Conservation (phyloP, 2,888 invertebrate species). For the Xylophagus ater region DNA sequence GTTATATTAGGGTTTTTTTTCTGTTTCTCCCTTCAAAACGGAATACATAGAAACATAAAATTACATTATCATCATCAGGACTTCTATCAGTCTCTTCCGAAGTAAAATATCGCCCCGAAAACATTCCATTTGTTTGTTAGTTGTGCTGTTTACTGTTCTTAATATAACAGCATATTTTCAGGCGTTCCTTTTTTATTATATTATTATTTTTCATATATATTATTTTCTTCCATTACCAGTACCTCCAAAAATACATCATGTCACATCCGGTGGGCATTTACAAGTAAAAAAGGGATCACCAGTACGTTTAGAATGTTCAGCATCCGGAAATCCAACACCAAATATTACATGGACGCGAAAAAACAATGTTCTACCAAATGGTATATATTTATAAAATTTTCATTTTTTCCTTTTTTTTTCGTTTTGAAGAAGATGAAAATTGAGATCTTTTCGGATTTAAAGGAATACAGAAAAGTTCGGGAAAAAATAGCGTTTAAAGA, state of each 20-base stretch:
- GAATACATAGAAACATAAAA: too few relatives aligned
- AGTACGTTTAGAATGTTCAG: conserved; percentile 57
- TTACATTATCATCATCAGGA: too few relatives aligned
- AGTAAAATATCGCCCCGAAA: conserved; percentile 5
- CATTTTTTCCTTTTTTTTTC: background rate
- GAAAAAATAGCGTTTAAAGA: too few relatives aligned
- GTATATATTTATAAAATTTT: conserved; percentile 5
- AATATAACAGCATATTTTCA: background rate
- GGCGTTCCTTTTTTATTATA: background rate
- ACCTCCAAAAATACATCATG: conserved; percentile 44
- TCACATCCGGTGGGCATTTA: conserved; percentile 43
- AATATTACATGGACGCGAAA: conserved; percentile 52
- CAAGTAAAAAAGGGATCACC: conserved; percentile 53
- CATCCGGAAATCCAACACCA: conserved; percentile 59
- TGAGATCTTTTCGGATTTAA: too few relatives aligned
- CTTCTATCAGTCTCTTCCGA: conserved; percentile 1
- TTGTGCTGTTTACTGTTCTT: too few relatives aligned
- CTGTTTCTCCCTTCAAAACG: too few relatives aligned
- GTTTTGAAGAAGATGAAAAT: too few relatives aligned
- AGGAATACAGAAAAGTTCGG: too few relatives aligned
- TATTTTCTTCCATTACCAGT: conserved; percentile 34
- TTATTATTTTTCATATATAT: conserved; percentile 7
- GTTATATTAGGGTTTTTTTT: too few relatives aligned
- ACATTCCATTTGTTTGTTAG: background rate
- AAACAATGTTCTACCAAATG: conserved; percentile 19